phyloP scores from a whole-genome alignment of 2,888 invertebrate species.

The Rhodophaea formosa region DNA sequence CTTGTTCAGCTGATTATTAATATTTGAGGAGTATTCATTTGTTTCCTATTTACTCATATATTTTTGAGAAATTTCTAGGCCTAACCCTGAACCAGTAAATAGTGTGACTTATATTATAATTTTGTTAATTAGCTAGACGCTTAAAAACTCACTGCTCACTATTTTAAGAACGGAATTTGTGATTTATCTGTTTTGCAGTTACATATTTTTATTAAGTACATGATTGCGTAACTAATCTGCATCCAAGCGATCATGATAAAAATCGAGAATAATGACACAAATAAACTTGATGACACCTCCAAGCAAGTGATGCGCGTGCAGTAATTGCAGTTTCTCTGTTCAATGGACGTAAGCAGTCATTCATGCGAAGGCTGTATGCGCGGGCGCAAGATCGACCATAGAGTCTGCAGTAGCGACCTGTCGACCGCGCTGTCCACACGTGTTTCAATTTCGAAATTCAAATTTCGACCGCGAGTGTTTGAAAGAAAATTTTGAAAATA shows the following conservation, averaged over 20 bases:
- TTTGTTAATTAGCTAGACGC: no score
- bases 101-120: no score
- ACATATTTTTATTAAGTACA: no score
- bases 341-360: slow-evolving; percentile 8
- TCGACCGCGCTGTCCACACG: slow-evolving; percentile 1
- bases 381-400: slow-evolving; percentile 3
- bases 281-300: not conserved
- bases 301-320: not conserved
- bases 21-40: no score
- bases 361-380: slow-evolving; percentile 8
- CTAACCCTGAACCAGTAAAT: no score
- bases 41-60: no score
- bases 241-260: not conserved
- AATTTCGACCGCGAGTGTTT: not conserved
- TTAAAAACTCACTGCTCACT: no score
- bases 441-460: not conserved
- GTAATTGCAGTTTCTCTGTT: not conserved
- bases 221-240: no score
- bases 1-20: no score
- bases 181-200: no score
- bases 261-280: slow-evolving; percentile 4
- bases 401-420: slow-evolving; percentile 4
- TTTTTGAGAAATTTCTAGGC: no score
- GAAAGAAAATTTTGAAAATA: not conserved
- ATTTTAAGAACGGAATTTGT: no score